phyloP scores from a whole-genome alignment of 2,888 invertebrate genomes.

The Aphodius granarius region DNA sequence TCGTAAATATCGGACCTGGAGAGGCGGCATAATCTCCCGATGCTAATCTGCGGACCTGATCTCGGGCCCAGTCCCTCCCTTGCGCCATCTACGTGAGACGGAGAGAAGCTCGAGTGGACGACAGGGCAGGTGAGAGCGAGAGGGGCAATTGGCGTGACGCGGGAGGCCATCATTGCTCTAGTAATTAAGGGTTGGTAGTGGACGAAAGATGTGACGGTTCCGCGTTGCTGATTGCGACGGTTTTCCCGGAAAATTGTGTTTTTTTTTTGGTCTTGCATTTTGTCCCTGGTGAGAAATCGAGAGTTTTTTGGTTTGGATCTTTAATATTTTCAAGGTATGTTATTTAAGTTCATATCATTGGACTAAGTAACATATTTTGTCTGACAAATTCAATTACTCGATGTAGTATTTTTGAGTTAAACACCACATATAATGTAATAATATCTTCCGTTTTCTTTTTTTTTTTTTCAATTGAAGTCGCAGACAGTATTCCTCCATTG shows the following conservation, averaged over 20 bases:
- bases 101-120: conserved; percentile 1
- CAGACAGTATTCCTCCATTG: neutral
- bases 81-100: conserved; percentile 18
- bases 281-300: too few species aligned
- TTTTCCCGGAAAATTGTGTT: neutral
- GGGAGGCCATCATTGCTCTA: conserved; percentile 10
- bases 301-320: too few species aligned
- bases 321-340: too few species aligned
- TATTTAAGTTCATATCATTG: too few species aligned
- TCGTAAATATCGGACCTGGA: conserved; percentile 38
- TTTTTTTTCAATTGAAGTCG: too few species aligned
- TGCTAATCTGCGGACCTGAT: conserved; percentile 36
- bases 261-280: too few species aligned
- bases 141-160: neutral
- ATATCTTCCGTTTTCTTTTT: too few species aligned
- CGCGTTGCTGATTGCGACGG: neutral
- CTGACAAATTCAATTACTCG: too few species aligned
- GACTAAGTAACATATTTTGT: too few species aligned
- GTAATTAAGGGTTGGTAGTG: conserved; percentile 19
- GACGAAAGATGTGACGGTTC: conserved; percentile 3
- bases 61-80: conserved; percentile 20
- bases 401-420: too few species aligned
- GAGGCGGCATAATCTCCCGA: conserved; percentile 42
- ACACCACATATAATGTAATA: too few species aligned
- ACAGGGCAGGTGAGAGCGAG: conserved; percentile 1